Conservation (phyloP, 2,113 vertebrate species). For the Synchiropus splendidus region DNA sequence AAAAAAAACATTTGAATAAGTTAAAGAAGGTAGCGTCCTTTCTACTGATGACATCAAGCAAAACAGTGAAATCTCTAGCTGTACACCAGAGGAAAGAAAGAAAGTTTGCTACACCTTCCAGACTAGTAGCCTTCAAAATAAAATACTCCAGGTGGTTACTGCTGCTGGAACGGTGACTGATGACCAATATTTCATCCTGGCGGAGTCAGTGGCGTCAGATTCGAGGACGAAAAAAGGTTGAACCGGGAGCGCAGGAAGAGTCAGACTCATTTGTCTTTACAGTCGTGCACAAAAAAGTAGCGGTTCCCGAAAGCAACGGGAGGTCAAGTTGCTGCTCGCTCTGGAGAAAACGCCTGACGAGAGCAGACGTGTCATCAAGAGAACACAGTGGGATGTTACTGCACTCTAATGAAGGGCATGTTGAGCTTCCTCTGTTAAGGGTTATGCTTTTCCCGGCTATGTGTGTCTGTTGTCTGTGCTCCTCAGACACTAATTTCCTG, state of each 20-base stretch:
- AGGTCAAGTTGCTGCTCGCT: slow-evolving; percentile 21
- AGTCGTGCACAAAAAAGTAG: slow-evolving; percentile 17
- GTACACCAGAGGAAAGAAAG: no score
- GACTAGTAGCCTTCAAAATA: no score
- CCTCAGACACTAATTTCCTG: slow-evolving; percentile 69
- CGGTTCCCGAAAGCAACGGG: slow-evolving; percentile 19
- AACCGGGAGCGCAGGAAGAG: slow-evolving; percentile 20
- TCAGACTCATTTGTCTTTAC: slow-evolving; percentile 39
- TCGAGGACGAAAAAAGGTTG: slow-evolving; percentile 25
- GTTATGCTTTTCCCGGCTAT: slow-evolving; percentile 23
- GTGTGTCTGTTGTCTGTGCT: slow-evolving; percentile 29
- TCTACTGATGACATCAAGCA: no score
- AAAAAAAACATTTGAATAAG: no score
- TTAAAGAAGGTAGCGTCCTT: no score
- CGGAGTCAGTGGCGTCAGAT: slow-evolving; percentile 43
- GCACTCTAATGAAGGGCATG: slow-evolving; percentile 57
- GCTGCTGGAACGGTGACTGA: slow-evolving; percentile 56
- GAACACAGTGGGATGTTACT: slow-evolving; percentile 43
- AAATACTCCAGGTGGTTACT: no score
- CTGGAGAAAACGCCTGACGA: slow-evolving; percentile 42
- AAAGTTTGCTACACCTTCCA: no score
- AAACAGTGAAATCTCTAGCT: no score
- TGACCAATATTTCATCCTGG: slow-evolving; percentile 47
- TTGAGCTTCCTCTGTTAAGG: slow-evolving; percentile 41
- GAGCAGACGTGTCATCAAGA: slow-evolving; percentile 35